These are phyloP conservation scores for Apostichopus parvimensis DNA, from an alignment of 35 echinoderm and acorn worm genomes.

Conservation along the genomic window DNA sequence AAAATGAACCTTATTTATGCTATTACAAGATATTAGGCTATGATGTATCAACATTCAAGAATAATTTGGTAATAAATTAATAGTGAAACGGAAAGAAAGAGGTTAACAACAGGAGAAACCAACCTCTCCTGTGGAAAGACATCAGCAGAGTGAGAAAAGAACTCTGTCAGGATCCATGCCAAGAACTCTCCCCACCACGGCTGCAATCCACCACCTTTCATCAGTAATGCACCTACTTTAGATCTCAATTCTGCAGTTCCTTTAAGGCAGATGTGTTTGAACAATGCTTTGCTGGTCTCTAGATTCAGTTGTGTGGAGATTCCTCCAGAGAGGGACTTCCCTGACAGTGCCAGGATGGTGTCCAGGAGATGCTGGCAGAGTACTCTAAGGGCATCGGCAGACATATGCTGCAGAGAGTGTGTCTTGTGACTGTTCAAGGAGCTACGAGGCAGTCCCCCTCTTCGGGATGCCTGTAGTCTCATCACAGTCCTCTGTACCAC, in stretches of 20 bases:
- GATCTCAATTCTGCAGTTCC: slow-evolving; percentile 76
- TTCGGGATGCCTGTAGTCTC: slow-evolving; percentile 58
- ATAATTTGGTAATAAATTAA: too few species aligned
- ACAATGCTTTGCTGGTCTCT: slow-evolving; percentile 82
- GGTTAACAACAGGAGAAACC: not conserved
- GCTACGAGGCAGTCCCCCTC: not conserved
- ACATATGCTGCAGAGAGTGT: slow-evolving; percentile 66
- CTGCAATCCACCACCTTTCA: slow-evolving; percentile 74
- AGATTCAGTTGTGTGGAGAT: slow-evolving; percentile 64
- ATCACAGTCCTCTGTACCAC: slow-evolving; percentile 73
- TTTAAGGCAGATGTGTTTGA: slow-evolving; percentile 88
- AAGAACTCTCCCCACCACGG: slow-evolving; percentile 99
- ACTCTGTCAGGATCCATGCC: slow-evolving; percentile 84
- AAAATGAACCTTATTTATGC: too few species aligned
- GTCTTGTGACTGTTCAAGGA: slow-evolving; percentile 33
- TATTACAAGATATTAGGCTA: too few species aligned
- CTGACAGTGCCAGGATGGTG: slow-evolving; percentile 65
- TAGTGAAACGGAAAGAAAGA: too few species aligned
- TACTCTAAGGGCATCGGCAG: slow-evolving; percentile 81
- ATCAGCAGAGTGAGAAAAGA: slow-evolving; percentile 80
- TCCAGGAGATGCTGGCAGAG: slow-evolving; percentile 87
- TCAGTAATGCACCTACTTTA: slow-evolving; percentile 73
- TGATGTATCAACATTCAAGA: too few species aligned
- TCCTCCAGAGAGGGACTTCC: slow-evolving; percentile 40
- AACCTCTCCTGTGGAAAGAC: slow-evolving; percentile 91